These are phyloP conservation scores for Amphilophus citrinellus DNA, from an alignment of 2,113 vertebrate species.

Conservation along the genomic window DNA sequence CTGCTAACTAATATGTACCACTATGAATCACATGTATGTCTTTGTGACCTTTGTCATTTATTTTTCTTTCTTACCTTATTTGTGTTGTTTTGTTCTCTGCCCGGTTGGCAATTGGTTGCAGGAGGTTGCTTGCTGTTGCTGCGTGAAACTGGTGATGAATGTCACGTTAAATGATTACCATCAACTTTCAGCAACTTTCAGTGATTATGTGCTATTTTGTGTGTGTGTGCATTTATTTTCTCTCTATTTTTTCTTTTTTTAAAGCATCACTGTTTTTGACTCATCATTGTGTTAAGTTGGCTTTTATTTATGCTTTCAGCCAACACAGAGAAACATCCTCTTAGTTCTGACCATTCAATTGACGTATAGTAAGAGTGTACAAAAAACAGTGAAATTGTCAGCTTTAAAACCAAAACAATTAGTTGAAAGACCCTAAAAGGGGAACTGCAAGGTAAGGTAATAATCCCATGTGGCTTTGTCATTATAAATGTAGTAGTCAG, in stretches of 20 bases:
- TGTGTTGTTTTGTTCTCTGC: background rate
- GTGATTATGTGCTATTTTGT: background rate
- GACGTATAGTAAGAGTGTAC: background rate
- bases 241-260: background rate
- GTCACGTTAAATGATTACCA: too few relatives aligned
- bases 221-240: background rate
- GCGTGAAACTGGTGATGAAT: too few relatives aligned
- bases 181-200: background rate
- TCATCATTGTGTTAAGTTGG: background rate
- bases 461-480: background rate
- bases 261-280: background rate
- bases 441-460: background rate
- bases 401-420: background rate
- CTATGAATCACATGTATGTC: background rate
- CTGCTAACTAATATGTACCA: background rate
- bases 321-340: background rate
- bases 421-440: constrained; percentile 4
- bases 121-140: background rate
- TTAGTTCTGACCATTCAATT: background rate
- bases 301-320: background rate
- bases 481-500: background rate
- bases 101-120: background rate
- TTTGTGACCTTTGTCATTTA: background rate
- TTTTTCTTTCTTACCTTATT: background rate
- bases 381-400: background rate